phyloP scores from a whole-genome alignment of 2,113 vertebrate genomes.

The Ancistrus triradiatus region DNA sequence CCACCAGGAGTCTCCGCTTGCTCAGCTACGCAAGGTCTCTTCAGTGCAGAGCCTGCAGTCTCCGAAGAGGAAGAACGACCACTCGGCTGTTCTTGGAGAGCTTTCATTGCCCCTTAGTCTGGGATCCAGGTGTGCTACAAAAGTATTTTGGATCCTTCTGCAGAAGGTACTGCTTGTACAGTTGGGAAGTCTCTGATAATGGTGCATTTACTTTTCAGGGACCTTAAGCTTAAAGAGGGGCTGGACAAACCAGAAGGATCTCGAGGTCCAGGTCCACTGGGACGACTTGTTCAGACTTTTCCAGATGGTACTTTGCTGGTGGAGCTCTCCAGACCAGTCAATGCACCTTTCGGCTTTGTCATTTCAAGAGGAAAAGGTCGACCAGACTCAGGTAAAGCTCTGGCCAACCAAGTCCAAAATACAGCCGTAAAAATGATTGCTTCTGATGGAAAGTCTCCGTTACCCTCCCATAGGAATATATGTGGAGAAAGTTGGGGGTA shows the following conservation, averaged over 20 bases:
- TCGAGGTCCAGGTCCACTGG: conserved; percentile 65
- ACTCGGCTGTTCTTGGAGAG: conserved; percentile 74
- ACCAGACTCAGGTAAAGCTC: conserved; percentile 81
- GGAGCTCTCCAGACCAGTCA: conserved; percentile 75
- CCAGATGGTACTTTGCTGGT: conserved; percentile 84
- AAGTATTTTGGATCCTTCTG: no score
- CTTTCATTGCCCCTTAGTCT: conserved; percentile 54
- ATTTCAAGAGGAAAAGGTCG: conserved; percentile 85
- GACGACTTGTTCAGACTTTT: conserved; percentile 78
- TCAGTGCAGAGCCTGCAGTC: conserved; percentile 82
- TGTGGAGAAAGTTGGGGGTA: conserved; percentile 82
- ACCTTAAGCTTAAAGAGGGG: conserved; percentile 67
- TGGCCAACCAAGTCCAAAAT: no score
- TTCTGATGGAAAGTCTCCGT: no score
- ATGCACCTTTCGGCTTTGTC: conserved; percentile 80
- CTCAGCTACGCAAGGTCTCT: conserved; percentile 77
- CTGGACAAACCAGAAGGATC: conserved; percentile 76
- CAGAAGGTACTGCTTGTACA: no score
- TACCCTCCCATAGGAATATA: conserved; percentile 75
- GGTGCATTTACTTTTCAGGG: conserved; percentile 26
- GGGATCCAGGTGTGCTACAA: conserved; percentile 68
- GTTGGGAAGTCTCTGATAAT: background rate
- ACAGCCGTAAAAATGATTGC: no score
- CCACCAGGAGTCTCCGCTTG: conserved; percentile 83
- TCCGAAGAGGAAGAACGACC: conserved; percentile 70